Base-by-base conservation (phyloP, 2,797 vertebrate species). In the Champsocephalus esox region DNA sequence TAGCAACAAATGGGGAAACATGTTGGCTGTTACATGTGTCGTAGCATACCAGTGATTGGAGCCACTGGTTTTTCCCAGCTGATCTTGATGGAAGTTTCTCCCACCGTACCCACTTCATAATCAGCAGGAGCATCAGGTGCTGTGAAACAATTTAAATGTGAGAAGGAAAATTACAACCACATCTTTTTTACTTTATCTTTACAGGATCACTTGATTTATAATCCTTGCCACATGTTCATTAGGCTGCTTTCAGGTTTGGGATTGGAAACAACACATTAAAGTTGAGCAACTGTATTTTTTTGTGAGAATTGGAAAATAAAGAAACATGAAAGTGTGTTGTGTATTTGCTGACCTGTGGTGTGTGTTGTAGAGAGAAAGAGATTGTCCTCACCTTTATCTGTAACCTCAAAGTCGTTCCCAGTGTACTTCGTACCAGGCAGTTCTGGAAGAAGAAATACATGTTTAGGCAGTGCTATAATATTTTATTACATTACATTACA, bases 361-460 rank as follows among this genome's bases (percentile, higher is more conserved):
- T 99, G 98, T 17, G 97, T 96, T 51, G 97, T 99, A 16, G 96
- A 96, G 32, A 99, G 91, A 87, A 99, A 99, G 79, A 99, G 92
- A 81, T 96, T 97, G 81, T 96, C 93, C 6, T 97, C 94, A 66
- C 96, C 96, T 19, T 92, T 91, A 16, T 96, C 94, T 4, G 96
- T 96, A 48, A 99, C 95, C 87, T 99, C 96, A 21, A 97, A 99
- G 74, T 99, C 98, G 44, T 97, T 98, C 9, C 99, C 95, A 0
- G 94, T 97, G 90, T 99, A 99, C 64, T 96, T 99, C 81, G 97
- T 96, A 21, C 98, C 98, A 10, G 98, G 98, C 49, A 99, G 95
- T 3, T 28, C 24, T 28, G 24, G 24, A 28, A 28, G 24, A 28
- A 28, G 3, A 28, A 28, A 28, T 28, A 28, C 3, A 28, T 28